Conservation (phyloP, 1,140 invertebrate species). For the Nylanderia fulva region DNA sequence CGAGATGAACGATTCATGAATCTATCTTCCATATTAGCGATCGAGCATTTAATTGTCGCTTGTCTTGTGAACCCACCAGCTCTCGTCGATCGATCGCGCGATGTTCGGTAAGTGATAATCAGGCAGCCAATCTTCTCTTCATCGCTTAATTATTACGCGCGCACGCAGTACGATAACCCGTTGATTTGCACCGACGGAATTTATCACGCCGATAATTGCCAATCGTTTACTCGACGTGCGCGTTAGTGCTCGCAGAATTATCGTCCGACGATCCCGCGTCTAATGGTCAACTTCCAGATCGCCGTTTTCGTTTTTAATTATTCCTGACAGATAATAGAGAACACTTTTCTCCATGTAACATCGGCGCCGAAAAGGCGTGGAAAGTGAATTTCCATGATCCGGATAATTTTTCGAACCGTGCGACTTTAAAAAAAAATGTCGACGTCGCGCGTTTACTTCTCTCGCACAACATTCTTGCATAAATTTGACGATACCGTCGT, state of each 20-base stretch:
- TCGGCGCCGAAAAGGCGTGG: background rate
- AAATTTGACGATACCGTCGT: constrained; percentile 37
- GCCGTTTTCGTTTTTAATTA: constrained; percentile 81
- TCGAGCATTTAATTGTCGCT: background rate
- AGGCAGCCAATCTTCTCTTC: constrained; percentile 72
- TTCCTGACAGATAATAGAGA: constrained; percentile 32
- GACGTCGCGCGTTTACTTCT: background rate
- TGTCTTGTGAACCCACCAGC: constrained; percentile 23
- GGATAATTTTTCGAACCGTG: constrained; percentile 9
- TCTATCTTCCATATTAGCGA: constrained; percentile 4
- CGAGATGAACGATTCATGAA: background rate
- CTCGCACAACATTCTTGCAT: constrained; percentile 39
- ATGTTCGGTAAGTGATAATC: constrained; percentile 48
- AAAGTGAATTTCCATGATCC: constrained; percentile 17
- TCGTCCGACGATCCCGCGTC: constrained; percentile 61
- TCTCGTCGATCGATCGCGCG: constrained; percentile 65
- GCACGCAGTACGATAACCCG: constrained; percentile 71
- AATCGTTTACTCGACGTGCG: constrained; percentile 82
- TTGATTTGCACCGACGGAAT: constrained; percentile 76
- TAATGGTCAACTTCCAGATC: constrained; percentile 72
- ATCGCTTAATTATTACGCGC: constrained; percentile 81
- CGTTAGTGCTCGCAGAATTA: too few relatives aligned
- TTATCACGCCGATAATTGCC: constrained; percentile 80
- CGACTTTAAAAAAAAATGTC: background rate
- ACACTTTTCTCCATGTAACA: background rate